These are phyloP conservation scores for Nomada fucata DNA, from an alignment of 2,888 invertebrate genomes.

Conservation along the genomic window DNA sequence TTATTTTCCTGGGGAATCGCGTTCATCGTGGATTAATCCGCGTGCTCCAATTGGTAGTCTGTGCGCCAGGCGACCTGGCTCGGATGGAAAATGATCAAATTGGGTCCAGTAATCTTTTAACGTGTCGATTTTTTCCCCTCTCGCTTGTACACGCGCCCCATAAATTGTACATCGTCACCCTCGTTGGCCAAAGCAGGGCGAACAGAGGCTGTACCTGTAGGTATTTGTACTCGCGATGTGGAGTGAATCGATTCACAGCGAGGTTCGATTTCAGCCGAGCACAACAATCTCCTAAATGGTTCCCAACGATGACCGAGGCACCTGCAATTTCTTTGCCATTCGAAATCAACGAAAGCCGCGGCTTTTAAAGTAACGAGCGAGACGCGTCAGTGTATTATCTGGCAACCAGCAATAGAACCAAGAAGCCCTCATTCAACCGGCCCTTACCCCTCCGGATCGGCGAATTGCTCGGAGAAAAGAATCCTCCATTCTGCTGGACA, in stretches of 20 bases:
- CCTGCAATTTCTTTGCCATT: not conserved
- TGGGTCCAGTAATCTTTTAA: no score
- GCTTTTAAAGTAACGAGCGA: constrained; percentile 28
- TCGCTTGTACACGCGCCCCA: not conserved
- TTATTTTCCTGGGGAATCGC: not conserved
- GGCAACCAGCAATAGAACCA: not conserved
- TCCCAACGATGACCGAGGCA: constrained; percentile 6
- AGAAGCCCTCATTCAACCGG: not conserved
- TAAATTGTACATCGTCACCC: constrained; percentile 1
- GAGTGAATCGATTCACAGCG: constrained; percentile 37
- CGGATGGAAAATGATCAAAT: not conserved
- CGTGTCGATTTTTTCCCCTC: not conserved
- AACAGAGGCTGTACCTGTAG: not conserved
- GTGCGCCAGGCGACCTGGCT: not conserved
- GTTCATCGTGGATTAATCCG: not conserved
- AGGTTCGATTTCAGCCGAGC: constrained; percentile 19
- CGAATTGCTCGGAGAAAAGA: not conserved
- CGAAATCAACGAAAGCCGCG: constrained; percentile 13
- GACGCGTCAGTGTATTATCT: not conserved
- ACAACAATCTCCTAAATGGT: constrained; percentile 24
- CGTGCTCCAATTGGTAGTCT: constrained; percentile 17
- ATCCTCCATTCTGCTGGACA: not conserved
- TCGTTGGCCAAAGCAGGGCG: constrained; percentile 26
- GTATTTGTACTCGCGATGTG: not conserved
- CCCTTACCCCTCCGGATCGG: not conserved